Evolutionary conservation across 2,888 invertebrate species (phyloP), one percentile per base, ranked within the genome.

Genomic region (Orthosia incerta): DNA sequence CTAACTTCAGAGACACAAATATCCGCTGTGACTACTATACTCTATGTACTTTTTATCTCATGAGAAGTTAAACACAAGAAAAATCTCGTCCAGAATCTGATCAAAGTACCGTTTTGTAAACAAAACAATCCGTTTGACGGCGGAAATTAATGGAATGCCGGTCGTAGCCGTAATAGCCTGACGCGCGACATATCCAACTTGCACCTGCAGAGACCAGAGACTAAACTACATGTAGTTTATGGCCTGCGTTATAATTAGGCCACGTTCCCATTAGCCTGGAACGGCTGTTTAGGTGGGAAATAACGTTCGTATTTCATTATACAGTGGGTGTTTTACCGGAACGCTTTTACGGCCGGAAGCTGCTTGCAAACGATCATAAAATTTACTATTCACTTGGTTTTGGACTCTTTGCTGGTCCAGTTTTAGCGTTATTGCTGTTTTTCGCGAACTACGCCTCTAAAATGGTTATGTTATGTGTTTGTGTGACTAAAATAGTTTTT

Each of bases 231-330:
- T 15, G 18, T 72, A 70, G 66, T 59, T 67, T 51, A 68, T 74
- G 61, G 64, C 61, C 56, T 64, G 56, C 26, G 61, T 74, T 70
- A 80, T 81, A 81, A 81, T 81, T 66, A 81, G 80, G 80, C 80
- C 80, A 71, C 61, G 84, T 53, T 68, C 80, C 65, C 80, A 74
- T 83, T 81, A 68, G 57, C 50, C 51, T 50, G 68, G 68, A 74
- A 59, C 83, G 70, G 62, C 64, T 79, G 70, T 80, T 78, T 68
- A 65, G 73, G 15, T 59, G 74, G 74, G 64, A 83, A 71, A 81
- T 68, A 59, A 67, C 69, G 66, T 60, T 12, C 20, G 51, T 74
- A 62, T 73, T 70, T 62, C 63, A 74, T 70, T 66, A 39, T 39
- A 71, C 20, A 65, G 53, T 57, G 60, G 66, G 56, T 50, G 78